Percentiles rank a stretch among this genome's conserved stretches.
phyloP scores from a whole-genome alignment of 2,113 vertebrate genomes.

The Epinephelus fuscoguttatus region DNA sequence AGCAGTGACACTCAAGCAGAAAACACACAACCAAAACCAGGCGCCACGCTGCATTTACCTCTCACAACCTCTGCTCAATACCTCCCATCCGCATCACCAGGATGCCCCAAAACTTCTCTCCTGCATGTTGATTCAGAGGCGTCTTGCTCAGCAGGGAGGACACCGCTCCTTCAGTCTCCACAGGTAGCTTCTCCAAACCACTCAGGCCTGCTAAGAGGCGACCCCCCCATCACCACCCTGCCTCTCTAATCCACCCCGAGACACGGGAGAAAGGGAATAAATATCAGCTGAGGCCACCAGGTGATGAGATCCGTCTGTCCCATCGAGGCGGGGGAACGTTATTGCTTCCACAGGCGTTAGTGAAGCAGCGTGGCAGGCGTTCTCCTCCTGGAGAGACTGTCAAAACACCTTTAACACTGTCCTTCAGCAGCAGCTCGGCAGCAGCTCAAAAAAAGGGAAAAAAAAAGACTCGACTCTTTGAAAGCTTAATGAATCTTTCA shows the following conservation, averaged over 20 bases:
- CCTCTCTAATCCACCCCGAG: slow-evolving; percentile 10
- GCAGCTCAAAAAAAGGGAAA: not conserved
- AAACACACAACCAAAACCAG: not conserved
- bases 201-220: not conserved
- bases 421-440: slow-evolving; percentile 37
- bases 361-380: slow-evolving; percentile 8
- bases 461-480: not conserved
- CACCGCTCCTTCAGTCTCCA: not conserved
- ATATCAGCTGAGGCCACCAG: not conserved
- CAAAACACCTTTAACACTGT: slow-evolving; percentile 48
- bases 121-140: not conserved
- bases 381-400: slow-evolving; percentile 48
- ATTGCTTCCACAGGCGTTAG: slow-evolving; percentile 21
- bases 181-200: not conserved
- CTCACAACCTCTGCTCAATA: not conserved
- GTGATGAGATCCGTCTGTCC: slow-evolving; percentile 15
- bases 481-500: slow-evolving; percentile 57
- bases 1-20: too few species aligned
- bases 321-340: not conserved
- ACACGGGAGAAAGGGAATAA: not conserved
- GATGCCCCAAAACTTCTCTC: not conserved
- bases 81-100: not conserved
- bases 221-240: not conserved
- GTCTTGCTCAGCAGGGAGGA: not conserved
- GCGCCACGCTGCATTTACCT: not conserved